Percentiles rank a stretch among this genome's conserved stretches.
Conservation (phyloP, 2,888 invertebrate genomes). For the Hyppa rectilinea region DNA sequence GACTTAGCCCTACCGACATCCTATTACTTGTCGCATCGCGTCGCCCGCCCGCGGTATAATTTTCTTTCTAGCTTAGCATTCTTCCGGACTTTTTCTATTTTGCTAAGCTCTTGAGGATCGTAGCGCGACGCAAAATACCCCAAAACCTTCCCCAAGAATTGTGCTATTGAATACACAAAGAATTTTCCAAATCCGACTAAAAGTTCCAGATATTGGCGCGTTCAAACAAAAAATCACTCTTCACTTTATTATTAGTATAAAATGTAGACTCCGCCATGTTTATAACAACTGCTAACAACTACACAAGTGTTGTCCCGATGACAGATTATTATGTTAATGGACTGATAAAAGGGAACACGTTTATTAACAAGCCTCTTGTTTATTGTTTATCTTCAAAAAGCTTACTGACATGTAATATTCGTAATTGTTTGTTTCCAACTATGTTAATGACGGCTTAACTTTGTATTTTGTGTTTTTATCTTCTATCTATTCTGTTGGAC, state of each 20-base stretch:
- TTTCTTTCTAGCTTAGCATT: too few relatives aligned
- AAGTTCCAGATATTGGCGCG: too few relatives aligned
- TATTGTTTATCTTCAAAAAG: slow-evolving; percentile 30
- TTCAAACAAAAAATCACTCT: too few relatives aligned
- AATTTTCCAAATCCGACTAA: too few relatives aligned
- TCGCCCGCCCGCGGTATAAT: too few relatives aligned
- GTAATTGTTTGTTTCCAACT: slow-evolving; percentile 25
- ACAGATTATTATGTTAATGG: slow-evolving; percentile 47
- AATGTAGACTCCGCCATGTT: slow-evolving; percentile 24
- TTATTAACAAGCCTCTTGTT: slow-evolving; percentile 20
- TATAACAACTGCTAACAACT: slow-evolving; percentile 44
- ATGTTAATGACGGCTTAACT: slow-evolving; percentile 15
- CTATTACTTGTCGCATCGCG: too few relatives aligned
- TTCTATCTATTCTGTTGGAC: neutral
- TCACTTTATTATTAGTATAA: slow-evolving; percentile 9
- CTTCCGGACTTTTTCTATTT: too few relatives aligned
- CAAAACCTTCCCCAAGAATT: too few relatives aligned
- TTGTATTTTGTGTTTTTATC: slow-evolving; percentile 1
- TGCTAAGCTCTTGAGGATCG: too few relatives aligned
- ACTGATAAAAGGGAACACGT: slow-evolving; percentile 28
- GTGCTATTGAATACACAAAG: too few relatives aligned
- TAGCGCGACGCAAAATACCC: too few relatives aligned
- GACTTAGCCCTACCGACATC: too few relatives aligned
- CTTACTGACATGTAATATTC: slow-evolving; percentile 17
- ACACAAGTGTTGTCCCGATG: slow-evolving; percentile 42